phyloP scores from a whole-genome alignment of 2,113 vertebrate genomes.

The Scortum barcoo region DNA sequence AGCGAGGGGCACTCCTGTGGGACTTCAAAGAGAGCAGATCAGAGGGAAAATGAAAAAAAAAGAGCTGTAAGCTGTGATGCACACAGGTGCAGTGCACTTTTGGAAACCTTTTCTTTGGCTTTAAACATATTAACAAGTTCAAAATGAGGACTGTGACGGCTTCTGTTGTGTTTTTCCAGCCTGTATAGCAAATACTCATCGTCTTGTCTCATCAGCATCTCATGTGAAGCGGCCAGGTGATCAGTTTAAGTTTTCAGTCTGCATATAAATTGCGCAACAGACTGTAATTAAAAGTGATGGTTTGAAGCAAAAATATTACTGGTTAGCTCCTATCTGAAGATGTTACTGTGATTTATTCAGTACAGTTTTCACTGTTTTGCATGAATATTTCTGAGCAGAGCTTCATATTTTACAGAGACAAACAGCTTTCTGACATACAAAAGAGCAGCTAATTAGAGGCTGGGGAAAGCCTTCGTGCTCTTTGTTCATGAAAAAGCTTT shows the following conservation, averaged over 20 bases:
- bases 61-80: conserved; percentile 55
- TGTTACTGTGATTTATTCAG: not conserved
- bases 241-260: conserved; percentile 24
- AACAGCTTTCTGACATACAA: conserved; percentile 43
- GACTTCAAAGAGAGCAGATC: conserved; percentile 83
- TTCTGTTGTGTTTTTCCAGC: conserved; percentile 3
- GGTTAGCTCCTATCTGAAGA: not conserved
- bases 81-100: conserved; percentile 61
- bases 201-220: conserved; percentile 33
- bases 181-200: not conserved
- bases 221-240: conserved; percentile 28
- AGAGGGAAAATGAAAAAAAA: conserved; percentile 45
- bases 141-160: conserved; percentile 48
- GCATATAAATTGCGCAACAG: conserved; percentile 36
- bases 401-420: conserved; percentile 34
- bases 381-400: conserved; percentile 12
- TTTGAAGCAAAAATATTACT: not conserved
- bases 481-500: conserved; percentile 36
- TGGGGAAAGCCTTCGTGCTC: conserved; percentile 2
- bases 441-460: conserved; percentile 39
- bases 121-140: conserved; percentile 55
- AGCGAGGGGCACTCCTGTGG: conserved; percentile 64
- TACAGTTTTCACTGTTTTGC: not conserved
- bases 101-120: conserved; percentile 26
- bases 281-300: conserved; percentile 37